A percentile compares a stretch with the other conserved stretches of the same genome.
These are phyloP conservation scores for Hoplias malabaricus DNA, from an alignment of 2,113 vertebrate genomes.

Conservation along the genomic window DNA sequence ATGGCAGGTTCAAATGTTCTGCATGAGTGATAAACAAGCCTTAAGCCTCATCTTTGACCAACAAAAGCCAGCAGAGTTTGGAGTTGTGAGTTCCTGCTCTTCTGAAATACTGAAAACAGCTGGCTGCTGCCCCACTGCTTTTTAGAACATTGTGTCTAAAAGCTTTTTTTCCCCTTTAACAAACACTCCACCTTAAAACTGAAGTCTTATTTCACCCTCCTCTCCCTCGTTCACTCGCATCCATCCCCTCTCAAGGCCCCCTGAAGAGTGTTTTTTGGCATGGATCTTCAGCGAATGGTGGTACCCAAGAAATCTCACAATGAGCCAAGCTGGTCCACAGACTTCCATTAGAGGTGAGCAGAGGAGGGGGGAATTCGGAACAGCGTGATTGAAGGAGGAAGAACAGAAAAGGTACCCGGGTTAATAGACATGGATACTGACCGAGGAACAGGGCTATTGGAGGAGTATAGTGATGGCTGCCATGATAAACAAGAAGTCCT, in stretches of 20 bases:
- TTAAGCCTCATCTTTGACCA: background rate
- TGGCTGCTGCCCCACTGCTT: background rate
- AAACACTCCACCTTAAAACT: background rate
- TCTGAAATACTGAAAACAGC: background rate
- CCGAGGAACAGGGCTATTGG: background rate
- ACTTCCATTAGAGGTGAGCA: constrained; percentile 28
- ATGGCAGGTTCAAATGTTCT: too few species aligned
- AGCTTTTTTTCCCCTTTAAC: constrained; percentile 7
- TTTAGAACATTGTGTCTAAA: constrained; percentile 24
- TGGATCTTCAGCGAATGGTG: background rate
- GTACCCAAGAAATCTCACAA: background rate
- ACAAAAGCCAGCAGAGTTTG: background rate
- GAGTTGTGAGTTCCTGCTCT: background rate
- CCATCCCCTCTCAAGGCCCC: background rate
- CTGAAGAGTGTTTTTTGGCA: background rate
- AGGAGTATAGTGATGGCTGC: background rate
- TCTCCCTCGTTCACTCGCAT: background rate
- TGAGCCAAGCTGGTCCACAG: background rate
- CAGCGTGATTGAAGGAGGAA: background rate
- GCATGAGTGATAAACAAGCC: background rate
- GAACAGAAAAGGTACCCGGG: background rate
- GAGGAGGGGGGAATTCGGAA: background rate
- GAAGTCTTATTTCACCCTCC: constrained; percentile 2
- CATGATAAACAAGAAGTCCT: constrained; percentile 27
- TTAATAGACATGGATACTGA: background rate